A percentile compares a stretch with the other conserved stretches of the same genome.
phyloP scores from a whole-genome alignment of 2,113 vertebrate species.

The Odocoileus virginianus region DNA sequence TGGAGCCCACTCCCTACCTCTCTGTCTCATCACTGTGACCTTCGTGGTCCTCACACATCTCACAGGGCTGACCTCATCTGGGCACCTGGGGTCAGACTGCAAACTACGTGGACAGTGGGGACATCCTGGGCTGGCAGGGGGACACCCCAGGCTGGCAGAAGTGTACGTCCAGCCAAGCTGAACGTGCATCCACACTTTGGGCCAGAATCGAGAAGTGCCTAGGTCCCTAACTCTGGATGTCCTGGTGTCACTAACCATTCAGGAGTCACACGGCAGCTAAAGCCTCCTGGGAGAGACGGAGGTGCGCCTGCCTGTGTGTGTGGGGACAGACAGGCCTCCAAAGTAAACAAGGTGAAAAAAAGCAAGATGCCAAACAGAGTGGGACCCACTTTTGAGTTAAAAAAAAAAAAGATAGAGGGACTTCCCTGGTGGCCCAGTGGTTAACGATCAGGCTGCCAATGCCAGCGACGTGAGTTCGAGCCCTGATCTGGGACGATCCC shows the following conservation, averaged over 20 bases:
- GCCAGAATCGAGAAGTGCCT: rapidly evolving
- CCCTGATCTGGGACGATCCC: neutral
- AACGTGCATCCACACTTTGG: rapidly evolving
- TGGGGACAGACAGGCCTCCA: rapidly evolving
- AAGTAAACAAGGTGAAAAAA: neutral
- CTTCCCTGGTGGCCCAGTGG: neutral
- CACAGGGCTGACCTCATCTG: neutral
- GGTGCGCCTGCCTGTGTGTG: rapidly evolving
- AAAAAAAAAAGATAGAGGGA: neutral
- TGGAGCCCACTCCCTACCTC: neutral
- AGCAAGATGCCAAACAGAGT: neutral
- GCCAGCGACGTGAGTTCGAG: rapidly evolving
- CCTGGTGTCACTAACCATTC: rapidly evolving
- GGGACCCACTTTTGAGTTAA: neutral
- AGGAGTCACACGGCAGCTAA: rapidly evolving
- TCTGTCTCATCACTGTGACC: rapidly evolving
- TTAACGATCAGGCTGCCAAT: neutral
- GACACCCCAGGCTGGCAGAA: rapidly evolving
- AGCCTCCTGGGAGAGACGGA: neutral
- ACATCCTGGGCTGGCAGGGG: neutral
- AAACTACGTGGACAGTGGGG: rapidly evolving
- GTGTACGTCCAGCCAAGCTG: no score
- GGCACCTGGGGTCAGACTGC: neutral
- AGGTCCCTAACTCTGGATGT: neutral
- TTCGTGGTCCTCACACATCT: rapidly evolving